A percentile compares a stretch with the other conserved stretches of the same genome.
These are phyloP conservation scores for Epinotia demarniana DNA, from an alignment of 2,888 invertebrate genomes.

Conservation along the genomic window DNA sequence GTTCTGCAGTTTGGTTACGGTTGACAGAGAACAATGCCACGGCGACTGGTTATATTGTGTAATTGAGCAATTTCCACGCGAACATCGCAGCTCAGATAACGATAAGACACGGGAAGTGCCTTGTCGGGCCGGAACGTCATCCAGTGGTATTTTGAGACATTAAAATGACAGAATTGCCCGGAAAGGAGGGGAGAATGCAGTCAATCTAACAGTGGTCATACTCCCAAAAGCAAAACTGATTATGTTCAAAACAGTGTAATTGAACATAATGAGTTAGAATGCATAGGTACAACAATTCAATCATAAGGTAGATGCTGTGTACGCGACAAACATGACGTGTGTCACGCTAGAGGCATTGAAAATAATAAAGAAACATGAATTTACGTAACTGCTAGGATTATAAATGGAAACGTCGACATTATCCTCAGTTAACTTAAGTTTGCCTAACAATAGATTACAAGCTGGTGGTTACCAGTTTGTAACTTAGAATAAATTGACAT, in stretches of 20 bases:
- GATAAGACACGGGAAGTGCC: slow-evolving; percentile 69
- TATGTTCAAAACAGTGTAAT: neutral
- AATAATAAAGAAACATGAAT: slow-evolving; percentile 61
- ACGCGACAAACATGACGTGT: slow-evolving; percentile 60
- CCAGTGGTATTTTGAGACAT: slow-evolving; percentile 33
- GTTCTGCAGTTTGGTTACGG: slow-evolving; percentile 70
- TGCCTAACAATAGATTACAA: slow-evolving; percentile 40
- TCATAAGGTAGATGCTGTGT: slow-evolving; percentile 50
- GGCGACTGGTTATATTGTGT: slow-evolving; percentile 52
- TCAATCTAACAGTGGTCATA: slow-evolving; percentile 11
- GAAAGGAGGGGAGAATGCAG: slow-evolving; percentile 36
- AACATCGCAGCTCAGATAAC: slow-evolving; percentile 74
- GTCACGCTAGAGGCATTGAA: slow-evolving; percentile 64
- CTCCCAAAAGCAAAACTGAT: slow-evolving; percentile 2
- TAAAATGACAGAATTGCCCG: slow-evolving; percentile 33
- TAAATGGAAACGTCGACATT: slow-evolving; percentile 53
- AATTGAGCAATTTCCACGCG: slow-evolving; percentile 75
- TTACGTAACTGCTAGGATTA: slow-evolving; percentile 57
- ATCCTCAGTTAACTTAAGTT: slow-evolving; percentile 36
- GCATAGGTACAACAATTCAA: slow-evolving; percentile 26
- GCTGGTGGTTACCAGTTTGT: slow-evolving; percentile 19
- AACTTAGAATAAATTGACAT: slow-evolving; percentile 38
- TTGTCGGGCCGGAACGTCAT: slow-evolving; percentile 52
- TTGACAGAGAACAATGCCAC: slow-evolving; percentile 76
- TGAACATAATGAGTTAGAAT: slow-evolving; percentile 8